Percentiles rank a stretch among this genome's conserved stretches.
phyloP scores from a whole-genome alignment of 92 coral and sea anemone species.

The Epizoanthus ramosus region DNA sequence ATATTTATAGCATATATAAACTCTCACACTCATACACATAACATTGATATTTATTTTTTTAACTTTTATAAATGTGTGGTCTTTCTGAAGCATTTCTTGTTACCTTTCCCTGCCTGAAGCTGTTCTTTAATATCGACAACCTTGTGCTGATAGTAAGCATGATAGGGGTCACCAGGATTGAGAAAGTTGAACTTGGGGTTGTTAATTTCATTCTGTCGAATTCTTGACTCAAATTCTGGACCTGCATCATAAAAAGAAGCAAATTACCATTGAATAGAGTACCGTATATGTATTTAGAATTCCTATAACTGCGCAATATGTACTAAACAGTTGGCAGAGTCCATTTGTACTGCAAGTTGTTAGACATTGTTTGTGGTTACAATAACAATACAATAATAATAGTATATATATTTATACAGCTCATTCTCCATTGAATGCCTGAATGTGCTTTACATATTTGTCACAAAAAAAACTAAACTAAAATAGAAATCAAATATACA shows the following conservation, averaged over 20 bases:
- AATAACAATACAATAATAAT: too few species aligned
- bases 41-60: too few species aligned
- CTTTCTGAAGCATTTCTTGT: too few species aligned
- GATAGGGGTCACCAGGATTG: constrained; percentile 97
- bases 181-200: constrained; percentile 98
- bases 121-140: constrained; percentile 88
- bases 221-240: constrained; percentile 94
- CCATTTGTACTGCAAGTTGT: not conserved
- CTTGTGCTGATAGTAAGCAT: constrained; percentile 98
- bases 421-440: too few species aligned
- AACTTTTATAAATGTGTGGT: too few species aligned
- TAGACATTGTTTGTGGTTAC: not conserved
- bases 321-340: not conserved
- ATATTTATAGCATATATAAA: too few species aligned
- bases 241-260: constrained; percentile 55
- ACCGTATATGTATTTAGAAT: not conserved
- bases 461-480: too few species aligned
- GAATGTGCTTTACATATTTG: too few species aligned
- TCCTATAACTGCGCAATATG: not conserved
- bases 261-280: too few species aligned
- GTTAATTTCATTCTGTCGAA: constrained; percentile 97
- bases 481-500: too few species aligned
- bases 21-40: too few species aligned
- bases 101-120: constrained; percentile 86
- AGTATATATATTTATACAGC: too few species aligned